Conservation (phyloP, 2,113 vertebrate genomes). For the Falco punctatus region DNA sequence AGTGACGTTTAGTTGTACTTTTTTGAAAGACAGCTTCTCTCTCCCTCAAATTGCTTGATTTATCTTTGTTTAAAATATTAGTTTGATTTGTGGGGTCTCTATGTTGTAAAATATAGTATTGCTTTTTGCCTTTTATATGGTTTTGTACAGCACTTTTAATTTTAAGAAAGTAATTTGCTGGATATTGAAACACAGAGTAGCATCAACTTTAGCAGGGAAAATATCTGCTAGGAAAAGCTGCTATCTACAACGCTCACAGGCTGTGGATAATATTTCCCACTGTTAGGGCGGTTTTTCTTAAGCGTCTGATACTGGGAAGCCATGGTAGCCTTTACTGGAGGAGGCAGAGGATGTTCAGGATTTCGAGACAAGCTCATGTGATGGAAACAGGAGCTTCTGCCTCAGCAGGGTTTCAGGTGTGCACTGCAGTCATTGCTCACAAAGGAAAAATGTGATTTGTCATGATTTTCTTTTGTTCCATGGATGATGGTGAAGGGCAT, state of each 20-base stretch:
- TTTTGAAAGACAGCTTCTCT: neutral
- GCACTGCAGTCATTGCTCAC: neutral
- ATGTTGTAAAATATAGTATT: neutral
- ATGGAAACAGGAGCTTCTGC: neutral
- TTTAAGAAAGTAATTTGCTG: neutral
- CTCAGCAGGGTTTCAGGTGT: neutral
- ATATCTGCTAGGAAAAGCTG: neutral
- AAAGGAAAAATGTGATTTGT: neutral
- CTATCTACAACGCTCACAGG: neutral
- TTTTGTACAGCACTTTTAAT: neutral
- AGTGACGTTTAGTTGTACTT: neutral
- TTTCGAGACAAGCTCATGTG: neutral
- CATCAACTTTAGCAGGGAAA: slow-evolving; percentile 1
- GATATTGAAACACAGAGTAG: neutral
- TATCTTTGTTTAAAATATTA: neutral
- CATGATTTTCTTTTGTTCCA: neutral
- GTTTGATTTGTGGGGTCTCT: neutral
- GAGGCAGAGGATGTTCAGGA: neutral
- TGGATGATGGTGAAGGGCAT: neutral
- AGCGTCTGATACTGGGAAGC: neutral
- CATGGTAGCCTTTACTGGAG: neutral
- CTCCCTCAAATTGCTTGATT: neutral
- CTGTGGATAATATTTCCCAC: neutral
- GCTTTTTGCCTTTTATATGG: neutral
- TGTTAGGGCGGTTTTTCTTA: neutral